These are phyloP conservation scores for Xiphophorus hellerii DNA, from an alignment of 2,113 vertebrate species.

Conservation along the genomic window DNA sequence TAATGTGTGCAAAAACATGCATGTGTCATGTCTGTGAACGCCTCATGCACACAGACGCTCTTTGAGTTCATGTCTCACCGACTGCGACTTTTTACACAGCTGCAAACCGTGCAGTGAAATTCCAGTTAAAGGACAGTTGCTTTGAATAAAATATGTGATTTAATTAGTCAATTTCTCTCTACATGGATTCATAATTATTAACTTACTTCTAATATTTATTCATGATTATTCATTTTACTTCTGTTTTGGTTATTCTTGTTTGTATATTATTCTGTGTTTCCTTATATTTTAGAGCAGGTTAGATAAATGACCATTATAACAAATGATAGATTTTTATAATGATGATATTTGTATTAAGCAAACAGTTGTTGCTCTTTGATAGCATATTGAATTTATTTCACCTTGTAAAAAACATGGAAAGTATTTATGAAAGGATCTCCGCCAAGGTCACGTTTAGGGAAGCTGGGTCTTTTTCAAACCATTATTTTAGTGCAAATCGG, in stretches of 20 bases:
- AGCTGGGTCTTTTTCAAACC: too few species aligned
- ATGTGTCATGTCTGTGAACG: neutral
- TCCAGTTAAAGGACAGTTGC: neutral
- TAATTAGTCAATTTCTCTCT: neutral
- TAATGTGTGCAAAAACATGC: constrained; percentile 10
- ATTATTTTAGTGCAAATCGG: too few species aligned
- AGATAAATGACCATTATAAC: neutral
- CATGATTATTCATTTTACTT: neutral
- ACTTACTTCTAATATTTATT: neutral
- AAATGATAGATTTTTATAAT: too few species aligned
- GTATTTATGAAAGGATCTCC: too few species aligned
- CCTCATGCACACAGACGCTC: neutral
- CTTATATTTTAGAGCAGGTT: neutral
- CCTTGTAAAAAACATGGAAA: too few species aligned
- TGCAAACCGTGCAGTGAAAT: neutral
- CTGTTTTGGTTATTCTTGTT: neutral
- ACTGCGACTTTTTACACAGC: neutral
- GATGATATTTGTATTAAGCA: too few species aligned
- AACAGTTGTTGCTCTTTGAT: too few species aligned
- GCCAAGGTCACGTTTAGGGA: too few species aligned
- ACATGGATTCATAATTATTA: neutral
- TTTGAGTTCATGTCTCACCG: neutral
- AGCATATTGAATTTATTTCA: too few species aligned
- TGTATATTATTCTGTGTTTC: neutral
- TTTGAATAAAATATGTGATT: neutral